Percentiles rank a stretch among this genome's conserved stretches.
Conservation (phyloP, 1,140 invertebrate species). For the Seison nebaliae region DNA sequence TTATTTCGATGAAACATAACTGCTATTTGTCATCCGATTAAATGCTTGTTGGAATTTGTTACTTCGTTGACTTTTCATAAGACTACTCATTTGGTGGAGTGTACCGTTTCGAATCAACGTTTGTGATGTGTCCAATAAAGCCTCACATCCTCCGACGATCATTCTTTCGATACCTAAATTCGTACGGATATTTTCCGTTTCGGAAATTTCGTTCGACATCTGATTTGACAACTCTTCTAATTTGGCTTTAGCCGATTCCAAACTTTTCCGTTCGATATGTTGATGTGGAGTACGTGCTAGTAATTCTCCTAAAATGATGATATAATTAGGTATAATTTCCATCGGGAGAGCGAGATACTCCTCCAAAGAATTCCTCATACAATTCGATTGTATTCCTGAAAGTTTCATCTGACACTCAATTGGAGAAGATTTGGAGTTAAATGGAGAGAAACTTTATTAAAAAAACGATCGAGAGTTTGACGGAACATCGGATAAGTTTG, state of each 20-base stretch:
- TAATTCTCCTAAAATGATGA: constrained; percentile 62
- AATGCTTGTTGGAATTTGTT: background rate
- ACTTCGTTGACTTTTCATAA: background rate
- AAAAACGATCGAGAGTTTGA: constrained; percentile 47
- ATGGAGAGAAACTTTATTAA: constrained; percentile 57
- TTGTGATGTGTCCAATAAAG: constrained; percentile 70
- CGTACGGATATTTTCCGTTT: constrained; percentile 70
- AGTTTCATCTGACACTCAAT: too few species aligned
- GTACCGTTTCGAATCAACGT: constrained; percentile 34
- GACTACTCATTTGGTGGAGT: background rate
- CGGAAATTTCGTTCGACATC: constrained; percentile 42
- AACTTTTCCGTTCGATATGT: constrained; percentile 63
- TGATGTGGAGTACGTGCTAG: constrained; percentile 70
- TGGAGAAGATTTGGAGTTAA: too few species aligned
- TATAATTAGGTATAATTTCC: constrained; percentile 56
- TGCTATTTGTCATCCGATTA: too few species aligned
- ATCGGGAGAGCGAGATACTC: constrained; percentile 3
- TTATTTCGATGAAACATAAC: too few species aligned
- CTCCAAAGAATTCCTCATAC: background rate
- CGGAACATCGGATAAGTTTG: constrained; percentile 46
- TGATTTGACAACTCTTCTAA: constrained; percentile 55
- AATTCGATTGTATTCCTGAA: too few species aligned
- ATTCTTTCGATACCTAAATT: constrained; percentile 71
- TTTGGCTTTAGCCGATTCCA: constrained; percentile 59
- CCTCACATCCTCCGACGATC: constrained; percentile 79